Base-by-base conservation (phyloP, 2,113 vertebrate genomes). In the Lonchura striata region DNA sequence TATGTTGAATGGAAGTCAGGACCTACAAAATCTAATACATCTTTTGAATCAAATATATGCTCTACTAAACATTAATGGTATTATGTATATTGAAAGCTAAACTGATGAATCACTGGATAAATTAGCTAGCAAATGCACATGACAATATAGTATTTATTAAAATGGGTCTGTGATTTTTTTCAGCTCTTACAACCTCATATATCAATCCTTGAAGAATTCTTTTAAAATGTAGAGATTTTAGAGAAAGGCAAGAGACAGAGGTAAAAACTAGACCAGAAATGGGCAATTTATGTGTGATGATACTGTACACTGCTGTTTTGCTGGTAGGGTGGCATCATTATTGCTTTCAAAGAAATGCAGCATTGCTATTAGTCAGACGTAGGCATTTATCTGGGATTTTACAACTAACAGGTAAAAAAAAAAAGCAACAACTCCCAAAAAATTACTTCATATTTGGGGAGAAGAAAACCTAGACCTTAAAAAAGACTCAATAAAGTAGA, bases 111-210 rank as follows among this genome's bases (percentile, higher is more conserved):
- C 86, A 74, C 71, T 69, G 72, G 64, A 88, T 93, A 95, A 95
- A 96, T 96, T 71, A 94, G 52, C 74, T 68, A 95, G 71, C 44
- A 88, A 95, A 94, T 81, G 59, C 4, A 7, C 4, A 7, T 82
- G 84, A 91, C 65, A 82, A 95, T 87, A 92, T 11, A 94, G 30
- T 78, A 94, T 94, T 95, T 95, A 92, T 95, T 95, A 92, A 95
- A 95, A 92, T 33, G 41, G 65, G 76, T 57, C 44, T 66, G 35
- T 10, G 13, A 78, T 75, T 89, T 30, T 12, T 88, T 97, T 93
- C 75, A 81, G n/a, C 70, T 71, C 57, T 53, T 56, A 93, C 57
- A 93, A 83, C 64, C 11, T 90, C 81, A 92, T 95, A 84, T 10
- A 93, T 88, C 47, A 90, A 13, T 20, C 86, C 65, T 6, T 72